A percentile compares a stretch with the other conserved stretches of the same genome.
phyloP scores from a whole-genome alignment of 2,797 vertebrate genomes.

The Triplophysa bombifrons region DNA sequence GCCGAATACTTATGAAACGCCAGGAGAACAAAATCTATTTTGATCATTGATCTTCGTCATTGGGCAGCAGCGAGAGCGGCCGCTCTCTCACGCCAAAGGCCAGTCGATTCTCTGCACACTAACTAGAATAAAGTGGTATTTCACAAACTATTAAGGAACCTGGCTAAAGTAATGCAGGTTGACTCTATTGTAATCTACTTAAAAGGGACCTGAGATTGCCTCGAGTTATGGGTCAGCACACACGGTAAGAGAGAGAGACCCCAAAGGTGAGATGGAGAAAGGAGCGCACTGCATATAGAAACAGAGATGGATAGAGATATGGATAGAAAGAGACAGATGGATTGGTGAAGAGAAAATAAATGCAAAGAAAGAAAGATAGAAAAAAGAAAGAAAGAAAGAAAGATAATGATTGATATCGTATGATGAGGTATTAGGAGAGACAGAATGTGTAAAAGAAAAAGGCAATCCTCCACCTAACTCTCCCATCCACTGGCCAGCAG shows the following conservation, averaged over 20 bases:
- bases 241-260: constrained; percentile 53
- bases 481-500: constrained; percentile 55
- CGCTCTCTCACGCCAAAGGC: constrained; percentile 74
- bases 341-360: background rate
- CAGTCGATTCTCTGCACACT: constrained; percentile 75
- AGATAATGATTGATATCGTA: constrained; percentile 36
- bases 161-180: constrained; percentile 78
- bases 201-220: constrained; percentile 79
- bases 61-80: constrained; percentile 65
- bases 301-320: constrained; percentile 23
- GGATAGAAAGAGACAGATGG: constrained; percentile 34
- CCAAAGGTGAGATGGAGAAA: constrained; percentile 31
- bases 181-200: constrained; percentile 80
- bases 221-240: constrained; percentile 77
- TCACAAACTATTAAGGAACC: constrained; percentile 78
- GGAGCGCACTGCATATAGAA: constrained; percentile 23
- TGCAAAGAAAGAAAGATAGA: constrained; percentile 39
- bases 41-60: constrained; percentile 75
- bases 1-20: constrained; percentile 82
- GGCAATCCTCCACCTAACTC: constrained; percentile 36
- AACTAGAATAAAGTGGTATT: constrained; percentile 80
- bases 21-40: constrained; percentile 81
- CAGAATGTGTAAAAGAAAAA: constrained; percentile 44
- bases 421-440: constrained; percentile 1
- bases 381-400: constrained; percentile 15